These are phyloP conservation scores for Aselliscus stoliczkanus DNA, from an alignment of 2,797 vertebrate species.

Conservation along the genomic window DNA sequence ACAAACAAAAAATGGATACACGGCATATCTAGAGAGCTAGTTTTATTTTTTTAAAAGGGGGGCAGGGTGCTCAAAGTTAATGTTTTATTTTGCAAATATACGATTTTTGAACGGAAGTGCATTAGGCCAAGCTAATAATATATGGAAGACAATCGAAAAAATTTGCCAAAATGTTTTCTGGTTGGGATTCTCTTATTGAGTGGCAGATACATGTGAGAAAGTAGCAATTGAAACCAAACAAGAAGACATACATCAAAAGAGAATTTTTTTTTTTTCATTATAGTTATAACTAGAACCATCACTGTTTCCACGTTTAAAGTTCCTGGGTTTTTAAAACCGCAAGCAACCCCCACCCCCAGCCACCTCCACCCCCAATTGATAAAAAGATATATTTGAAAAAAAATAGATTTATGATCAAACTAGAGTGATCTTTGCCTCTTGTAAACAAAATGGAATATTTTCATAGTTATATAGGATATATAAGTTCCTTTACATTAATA, in stretches of 20 bases:
- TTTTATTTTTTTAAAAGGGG: slow-evolving; percentile 20
- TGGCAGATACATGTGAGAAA: not conserved
- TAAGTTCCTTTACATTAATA: not conserved
- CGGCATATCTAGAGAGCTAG: not conserved
- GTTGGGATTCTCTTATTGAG: not conserved
- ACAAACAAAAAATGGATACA: not conserved
- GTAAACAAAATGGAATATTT: not conserved
- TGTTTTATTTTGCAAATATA: not conserved
- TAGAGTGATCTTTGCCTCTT: not conserved
- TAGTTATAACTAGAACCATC: not conserved
- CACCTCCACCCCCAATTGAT: not conserved
- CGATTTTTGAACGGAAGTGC: not conserved
- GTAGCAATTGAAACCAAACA: not conserved
- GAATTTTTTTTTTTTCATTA: not conserved
- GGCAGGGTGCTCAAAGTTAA: not conserved
- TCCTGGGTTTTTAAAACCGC: not conserved
- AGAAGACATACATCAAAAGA: not conserved
- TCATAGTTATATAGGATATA: not conserved
- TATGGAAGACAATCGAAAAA: not conserved
- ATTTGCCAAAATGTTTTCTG: not conserved
- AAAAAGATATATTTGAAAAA: not conserved
- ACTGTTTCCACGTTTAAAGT: not conserved
- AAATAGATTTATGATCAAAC: not conserved
- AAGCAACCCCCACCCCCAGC: not conserved
- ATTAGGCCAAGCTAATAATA: not conserved